phyloP scores from a whole-genome alignment of 2,113 vertebrate species.

The Saimiri boliviensis region DNA sequence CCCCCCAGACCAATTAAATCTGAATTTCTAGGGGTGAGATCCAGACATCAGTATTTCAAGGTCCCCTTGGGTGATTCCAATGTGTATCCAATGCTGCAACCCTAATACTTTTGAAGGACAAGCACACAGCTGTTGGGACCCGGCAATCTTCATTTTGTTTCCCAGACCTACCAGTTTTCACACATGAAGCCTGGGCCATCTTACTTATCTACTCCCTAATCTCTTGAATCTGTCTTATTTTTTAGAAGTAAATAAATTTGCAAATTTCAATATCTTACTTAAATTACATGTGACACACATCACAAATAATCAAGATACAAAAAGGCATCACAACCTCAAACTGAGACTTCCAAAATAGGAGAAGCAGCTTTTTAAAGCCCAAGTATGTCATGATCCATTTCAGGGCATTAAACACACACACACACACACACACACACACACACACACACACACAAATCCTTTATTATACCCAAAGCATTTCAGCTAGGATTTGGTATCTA shows the following conservation, averaged over 20 bases:
- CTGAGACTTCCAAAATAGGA: background rate
- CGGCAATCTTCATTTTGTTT: background rate
- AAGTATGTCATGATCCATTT: background rate
- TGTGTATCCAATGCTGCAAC: background rate
- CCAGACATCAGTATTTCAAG: background rate
- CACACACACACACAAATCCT: background rate
- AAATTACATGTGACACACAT: background rate
- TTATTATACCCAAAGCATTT: background rate
- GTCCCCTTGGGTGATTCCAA: background rate
- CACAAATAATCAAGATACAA: background rate
- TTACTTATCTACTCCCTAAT: background rate
- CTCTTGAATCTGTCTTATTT: background rate
- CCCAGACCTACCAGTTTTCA: background rate
- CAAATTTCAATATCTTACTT: background rate
- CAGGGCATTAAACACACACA: background rate
- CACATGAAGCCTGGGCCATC: background rate
- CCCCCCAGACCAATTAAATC: background rate
- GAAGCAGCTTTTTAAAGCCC: slow-evolving; percentile 4
- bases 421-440: too few relatives aligned
- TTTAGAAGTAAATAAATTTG: slow-evolving; percentile 17
- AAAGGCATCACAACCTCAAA: background rate
- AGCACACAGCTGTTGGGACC: background rate
- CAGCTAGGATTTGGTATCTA: background rate
- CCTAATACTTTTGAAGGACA: background rate
- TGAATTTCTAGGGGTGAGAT: background rate